Conservation (phyloP, 2,797 vertebrate genomes). For the Melanotaenia parkinsoni region DNA sequence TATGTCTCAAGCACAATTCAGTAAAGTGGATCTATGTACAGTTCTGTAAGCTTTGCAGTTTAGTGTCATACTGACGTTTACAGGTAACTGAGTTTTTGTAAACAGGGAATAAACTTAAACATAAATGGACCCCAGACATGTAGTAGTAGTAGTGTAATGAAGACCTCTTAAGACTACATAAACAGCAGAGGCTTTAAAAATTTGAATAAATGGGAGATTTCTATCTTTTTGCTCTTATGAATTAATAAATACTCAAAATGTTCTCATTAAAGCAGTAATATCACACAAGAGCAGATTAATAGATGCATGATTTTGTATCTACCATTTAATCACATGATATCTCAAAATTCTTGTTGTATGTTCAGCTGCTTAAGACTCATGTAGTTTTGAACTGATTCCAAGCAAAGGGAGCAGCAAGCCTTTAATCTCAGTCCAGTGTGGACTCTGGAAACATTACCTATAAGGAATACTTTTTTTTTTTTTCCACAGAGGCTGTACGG, state of each 20-base stretch:
- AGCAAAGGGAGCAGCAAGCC: neutral
- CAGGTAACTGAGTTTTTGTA: neutral
- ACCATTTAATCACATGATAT: too few species aligned
- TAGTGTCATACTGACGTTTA: neutral
- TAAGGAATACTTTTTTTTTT: neutral
- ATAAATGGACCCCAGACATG: neutral
- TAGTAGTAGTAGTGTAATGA: neutral
- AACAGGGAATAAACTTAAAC: neutral
- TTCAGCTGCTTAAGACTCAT: neutral
- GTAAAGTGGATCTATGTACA: neutral
- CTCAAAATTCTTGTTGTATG: neutral
- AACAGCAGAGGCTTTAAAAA: neutral
- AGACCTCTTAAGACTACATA: neutral
- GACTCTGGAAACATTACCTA: neutral
- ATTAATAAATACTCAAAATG: neutral
- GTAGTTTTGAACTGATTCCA: neutral
- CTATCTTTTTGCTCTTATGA: neutral
- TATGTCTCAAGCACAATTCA: neutral
- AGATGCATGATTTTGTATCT: neutral
- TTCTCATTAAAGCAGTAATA: neutral
- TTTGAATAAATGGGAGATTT: neutral
- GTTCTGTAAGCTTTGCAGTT: neutral
- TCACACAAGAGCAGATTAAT: neutral
- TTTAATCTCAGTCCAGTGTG: neutral
- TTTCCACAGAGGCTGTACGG: slow-evolving; percentile 15